These are phyloP conservation scores for Caerostris darwini DNA, from an alignment of 1,140 invertebrate species.

Conservation along the genomic window DNA sequence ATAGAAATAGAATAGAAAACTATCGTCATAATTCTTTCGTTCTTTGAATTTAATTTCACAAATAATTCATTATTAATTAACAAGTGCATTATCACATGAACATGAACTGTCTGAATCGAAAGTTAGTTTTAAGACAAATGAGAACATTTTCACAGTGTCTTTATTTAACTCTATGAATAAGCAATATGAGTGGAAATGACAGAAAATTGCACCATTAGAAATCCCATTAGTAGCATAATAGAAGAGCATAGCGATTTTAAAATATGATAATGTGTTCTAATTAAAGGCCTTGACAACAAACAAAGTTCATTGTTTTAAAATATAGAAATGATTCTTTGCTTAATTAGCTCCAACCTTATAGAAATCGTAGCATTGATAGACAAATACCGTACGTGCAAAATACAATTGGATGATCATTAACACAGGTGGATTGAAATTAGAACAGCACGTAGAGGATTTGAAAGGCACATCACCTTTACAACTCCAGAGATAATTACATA, in stretches of 20 bases:
- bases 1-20: not conserved
- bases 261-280: slow-evolving; percentile 9
- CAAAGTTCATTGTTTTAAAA: slow-evolving; percentile 10
- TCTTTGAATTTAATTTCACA: not conserved
- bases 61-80: not conserved
- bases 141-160: not conserved
- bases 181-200: not conserved
- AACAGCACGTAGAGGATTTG: not conserved
- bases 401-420: not conserved
- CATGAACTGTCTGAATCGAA: not conserved
- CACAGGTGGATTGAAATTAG: not conserved
- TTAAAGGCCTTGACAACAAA: slow-evolving; percentile 15
- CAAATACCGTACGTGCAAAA: not conserved
- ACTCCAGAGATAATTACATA: not conserved
- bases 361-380: not conserved
- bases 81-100: not conserved
- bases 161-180: slow-evolving; percentile 41
- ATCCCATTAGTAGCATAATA: not conserved
- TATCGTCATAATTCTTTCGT: not conserved
- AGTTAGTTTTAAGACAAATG: slow-evolving; percentile 45
- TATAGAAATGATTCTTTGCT: not conserved
- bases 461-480: not conserved
- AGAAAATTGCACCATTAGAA: slow-evolving; percentile 1
- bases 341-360: not conserved
- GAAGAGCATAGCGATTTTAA: not conserved